Conservation (phyloP, 2,797 vertebrate genomes). For the Acrossocheilus wenchowensis region DNA sequence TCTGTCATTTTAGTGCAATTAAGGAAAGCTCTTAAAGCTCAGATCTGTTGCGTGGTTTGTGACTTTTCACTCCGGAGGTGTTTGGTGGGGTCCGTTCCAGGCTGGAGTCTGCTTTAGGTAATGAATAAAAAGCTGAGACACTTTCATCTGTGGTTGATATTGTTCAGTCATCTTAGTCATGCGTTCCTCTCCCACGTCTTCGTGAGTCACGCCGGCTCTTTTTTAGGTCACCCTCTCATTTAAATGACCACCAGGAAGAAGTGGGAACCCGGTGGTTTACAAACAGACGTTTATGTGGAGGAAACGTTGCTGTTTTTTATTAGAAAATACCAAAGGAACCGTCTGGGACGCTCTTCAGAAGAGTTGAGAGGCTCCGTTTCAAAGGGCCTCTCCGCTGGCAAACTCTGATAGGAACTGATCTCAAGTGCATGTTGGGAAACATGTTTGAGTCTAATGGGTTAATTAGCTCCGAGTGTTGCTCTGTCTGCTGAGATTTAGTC, state of each 20-base stretch:
- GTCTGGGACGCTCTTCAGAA: constrained; percentile 74
- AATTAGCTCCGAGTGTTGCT: constrained; percentile 78
- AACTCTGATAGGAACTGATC: constrained; percentile 80
- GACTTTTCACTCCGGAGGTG: constrained; percentile 33
- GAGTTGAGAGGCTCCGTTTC: constrained; percentile 77
- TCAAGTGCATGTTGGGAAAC: constrained; percentile 76
- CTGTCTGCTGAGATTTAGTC: constrained; percentile 78
- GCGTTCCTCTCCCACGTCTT: constrained; percentile 38
- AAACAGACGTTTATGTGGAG: constrained; percentile 19
- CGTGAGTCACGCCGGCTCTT: constrained; percentile 25
- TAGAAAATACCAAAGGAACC: constrained; percentile 80
- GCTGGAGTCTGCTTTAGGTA: constrained; percentile 47
- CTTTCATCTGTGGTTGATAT: constrained; percentile 43
- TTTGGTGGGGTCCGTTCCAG: constrained; percentile 24
- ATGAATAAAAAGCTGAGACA: constrained; percentile 20
- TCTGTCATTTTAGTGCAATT: constrained; percentile 1
- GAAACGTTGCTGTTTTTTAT: constrained; percentile 44
- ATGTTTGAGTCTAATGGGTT: constrained; percentile 78
- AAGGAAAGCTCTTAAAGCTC: constrained; percentile 24
- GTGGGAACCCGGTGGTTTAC: constrained; percentile 61
- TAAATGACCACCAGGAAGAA: constrained; percentile 63
- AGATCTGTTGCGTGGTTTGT: constrained; percentile 38
- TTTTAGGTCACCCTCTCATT: constrained; percentile 31
- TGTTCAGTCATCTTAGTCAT: constrained; percentile 45
- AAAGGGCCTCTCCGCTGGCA: constrained; percentile 78